phyloP scores from a whole-genome alignment of 2,113 vertebrate genomes.

The Cololabis saira region DNA sequence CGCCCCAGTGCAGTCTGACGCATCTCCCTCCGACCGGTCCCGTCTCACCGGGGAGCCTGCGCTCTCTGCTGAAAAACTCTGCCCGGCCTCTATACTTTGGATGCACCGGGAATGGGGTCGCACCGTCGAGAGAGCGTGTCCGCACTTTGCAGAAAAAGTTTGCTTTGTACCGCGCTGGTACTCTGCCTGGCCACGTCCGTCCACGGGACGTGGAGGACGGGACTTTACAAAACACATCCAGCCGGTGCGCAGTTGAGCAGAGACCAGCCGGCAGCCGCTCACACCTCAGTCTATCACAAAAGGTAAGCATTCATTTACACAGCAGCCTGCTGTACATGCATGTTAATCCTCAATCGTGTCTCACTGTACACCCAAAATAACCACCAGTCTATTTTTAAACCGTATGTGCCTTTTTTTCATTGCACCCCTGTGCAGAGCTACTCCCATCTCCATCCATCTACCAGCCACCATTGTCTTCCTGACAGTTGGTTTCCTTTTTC shows the following conservation, averaged over 20 bases:
- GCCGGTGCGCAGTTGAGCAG: constrained; percentile 65
- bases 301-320: constrained; percentile 58
- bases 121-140: constrained; percentile 63
- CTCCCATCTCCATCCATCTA: constrained; percentile 66
- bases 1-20: constrained; percentile 57
- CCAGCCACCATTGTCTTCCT: constrained; percentile 62
- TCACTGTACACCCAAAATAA: background rate
- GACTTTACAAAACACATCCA: constrained; percentile 77
- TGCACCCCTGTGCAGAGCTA: constrained; percentile 23
- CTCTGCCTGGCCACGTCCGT: constrained; percentile 66
- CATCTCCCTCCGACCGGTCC: constrained; percentile 1
- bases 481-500: constrained; percentile 77
- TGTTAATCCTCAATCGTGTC: background rate
- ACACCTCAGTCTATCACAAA: constrained; percentile 75
- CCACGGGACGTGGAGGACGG: constrained; percentile 81
- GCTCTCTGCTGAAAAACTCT: constrained; percentile 3
- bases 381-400: background rate
- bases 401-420: background rate
- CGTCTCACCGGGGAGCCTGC: background rate
- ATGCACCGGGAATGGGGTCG: constrained; percentile 72
- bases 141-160: constrained; percentile 62
- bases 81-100: constrained; percentile 41
- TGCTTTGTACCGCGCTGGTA: constrained; percentile 66
- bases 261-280: constrained; percentile 62
- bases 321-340: background rate